Evolutionary conservation across 2,888 invertebrate species (phyloP).

Genomic region (Microchrysa polita): DNA sequence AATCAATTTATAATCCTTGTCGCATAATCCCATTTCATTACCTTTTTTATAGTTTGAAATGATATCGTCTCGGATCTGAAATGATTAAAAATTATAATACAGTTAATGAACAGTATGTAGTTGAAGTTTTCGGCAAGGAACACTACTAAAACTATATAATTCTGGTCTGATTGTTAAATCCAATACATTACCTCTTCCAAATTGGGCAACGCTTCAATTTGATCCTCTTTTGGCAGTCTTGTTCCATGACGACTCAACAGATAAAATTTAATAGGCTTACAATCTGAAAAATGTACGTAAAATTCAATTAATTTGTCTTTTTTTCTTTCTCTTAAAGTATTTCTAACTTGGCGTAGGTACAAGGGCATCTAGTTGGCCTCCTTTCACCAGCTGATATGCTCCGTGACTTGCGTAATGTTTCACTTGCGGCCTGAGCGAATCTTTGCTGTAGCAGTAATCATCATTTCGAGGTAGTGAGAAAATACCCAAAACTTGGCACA

Average conservation of each 20-base stretch:
- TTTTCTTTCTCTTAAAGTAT: not conserved
- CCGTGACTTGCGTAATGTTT: slow-evolving; percentile 77
- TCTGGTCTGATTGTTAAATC: not conserved
- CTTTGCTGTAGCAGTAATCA: slow-evolving; percentile 61
- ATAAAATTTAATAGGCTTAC: slow-evolving; percentile 78
- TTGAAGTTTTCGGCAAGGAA: no score
- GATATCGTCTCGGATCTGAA: slow-evolving; percentile 68
- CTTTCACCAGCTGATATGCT: slow-evolving; percentile 76
- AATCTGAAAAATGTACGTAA: slow-evolving; percentile 67
- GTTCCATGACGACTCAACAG: slow-evolving; percentile 76
- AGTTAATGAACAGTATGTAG: no score
- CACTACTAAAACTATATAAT: no score
- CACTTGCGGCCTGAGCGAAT: slow-evolving; percentile 58
- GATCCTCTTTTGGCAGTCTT: slow-evolving; percentile 70
- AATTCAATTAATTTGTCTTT: not conserved
- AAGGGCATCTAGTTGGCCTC: not conserved
- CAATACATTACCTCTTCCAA: slow-evolving; percentile 66
- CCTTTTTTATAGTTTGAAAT: slow-evolving; percentile 71
- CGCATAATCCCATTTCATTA: slow-evolving; percentile 71
- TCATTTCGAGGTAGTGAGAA: slow-evolving; percentile 44
- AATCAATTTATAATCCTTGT: slow-evolving; percentile 73
- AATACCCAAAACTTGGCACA: not conserved
- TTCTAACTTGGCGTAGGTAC: slow-evolving; percentile 8
- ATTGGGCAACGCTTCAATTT: slow-evolving; percentile 67
- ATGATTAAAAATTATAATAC: not conserved